These are phyloP conservation scores for Pachyrhynchus sulphureomaculatus DNA, from an alignment of 1,140 invertebrate genomes.

Conservation along the genomic window DNA sequence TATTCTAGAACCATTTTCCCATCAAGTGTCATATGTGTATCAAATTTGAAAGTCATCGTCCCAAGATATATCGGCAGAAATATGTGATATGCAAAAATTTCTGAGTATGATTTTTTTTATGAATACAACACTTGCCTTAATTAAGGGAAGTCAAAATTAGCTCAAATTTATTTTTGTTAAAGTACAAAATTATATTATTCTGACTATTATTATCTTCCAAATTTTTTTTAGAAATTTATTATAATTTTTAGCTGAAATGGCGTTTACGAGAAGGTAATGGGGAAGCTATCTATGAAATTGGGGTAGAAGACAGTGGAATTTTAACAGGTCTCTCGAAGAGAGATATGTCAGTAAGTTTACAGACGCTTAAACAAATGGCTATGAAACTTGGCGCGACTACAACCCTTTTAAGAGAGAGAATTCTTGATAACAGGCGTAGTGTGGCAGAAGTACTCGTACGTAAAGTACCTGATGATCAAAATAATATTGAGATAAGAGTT, in stretches of 20 bases:
- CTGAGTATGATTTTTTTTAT: too few relatives aligned
- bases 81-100: too few relatives aligned
- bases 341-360: constrained; percentile 81
- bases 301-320: constrained; percentile 90
- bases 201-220: too few relatives aligned
- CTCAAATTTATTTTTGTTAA: too few relatives aligned
- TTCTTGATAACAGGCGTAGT: constrained; percentile 53
- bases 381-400: constrained; percentile 78
- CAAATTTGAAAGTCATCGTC: too few relatives aligned
- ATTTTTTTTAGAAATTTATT: too few relatives aligned
- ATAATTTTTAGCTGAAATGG: constrained; percentile 79
- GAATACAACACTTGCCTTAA: too few relatives aligned
- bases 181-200: too few relatives aligned
- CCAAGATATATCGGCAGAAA: too few relatives aligned
- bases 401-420: constrained; percentile 59
- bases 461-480: constrained; percentile 89
- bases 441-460: constrained; percentile 89
- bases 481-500: constrained; percentile 85
- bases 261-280: constrained; percentile 84
- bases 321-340: constrained; percentile 76
- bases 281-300: constrained; percentile 95
- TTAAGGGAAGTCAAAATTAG: too few relatives aligned
- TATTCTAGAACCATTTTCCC: too few relatives aligned
- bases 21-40: too few relatives aligned
- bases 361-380: constrained; percentile 84